A percentile compares a stretch with the other conserved stretches of the same genome.
Evolutionary conservation across 2,888 invertebrate species (phyloP).

Genomic region (Kuschelorhynchus macadamiae): DNA sequence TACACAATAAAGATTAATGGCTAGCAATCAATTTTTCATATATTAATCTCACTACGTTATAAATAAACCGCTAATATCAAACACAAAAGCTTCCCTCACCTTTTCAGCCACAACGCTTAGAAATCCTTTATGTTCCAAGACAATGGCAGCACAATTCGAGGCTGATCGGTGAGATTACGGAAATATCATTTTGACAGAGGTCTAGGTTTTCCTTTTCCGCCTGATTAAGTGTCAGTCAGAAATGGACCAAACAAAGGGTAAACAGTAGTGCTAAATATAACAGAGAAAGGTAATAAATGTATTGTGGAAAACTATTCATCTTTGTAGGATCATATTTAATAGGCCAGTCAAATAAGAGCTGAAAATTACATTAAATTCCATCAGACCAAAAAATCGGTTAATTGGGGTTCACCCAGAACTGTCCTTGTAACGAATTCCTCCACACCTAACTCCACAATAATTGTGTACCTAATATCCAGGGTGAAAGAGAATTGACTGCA

Average conservation of each 20-base stretch:
- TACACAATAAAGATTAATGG: too few species aligned
- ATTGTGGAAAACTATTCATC: too few species aligned
- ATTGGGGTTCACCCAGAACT: too few species aligned
- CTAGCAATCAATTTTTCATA: background rate
- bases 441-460: too few species aligned
- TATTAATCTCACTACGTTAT: background rate
- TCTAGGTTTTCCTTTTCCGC: slow-evolving; percentile 33
- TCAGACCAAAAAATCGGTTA: too few species aligned
- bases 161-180: slow-evolving; percentile 35
- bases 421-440: too few species aligned
- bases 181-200: slow-evolving; percentile 33
- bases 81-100: slow-evolving; percentile 1
- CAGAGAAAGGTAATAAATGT: too few species aligned
- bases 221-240: slow-evolving; percentile 34
- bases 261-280: slow-evolving; percentile 4
- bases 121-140: slow-evolving; percentile 11
- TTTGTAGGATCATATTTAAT: too few species aligned
- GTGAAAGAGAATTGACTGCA: too few species aligned
- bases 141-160: slow-evolving; percentile 30
- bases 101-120: background rate
- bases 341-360: too few species aligned
- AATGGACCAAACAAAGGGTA: slow-evolving; percentile 21
- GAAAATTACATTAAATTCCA: too few species aligned
- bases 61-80: background rate
- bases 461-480: too few species aligned